Evolutionary conservation across 2,113 vertebrate genomes (phyloP), one percentile per base, ranked within the genome.

Genomic region (Guaruba guarouba): DNA sequence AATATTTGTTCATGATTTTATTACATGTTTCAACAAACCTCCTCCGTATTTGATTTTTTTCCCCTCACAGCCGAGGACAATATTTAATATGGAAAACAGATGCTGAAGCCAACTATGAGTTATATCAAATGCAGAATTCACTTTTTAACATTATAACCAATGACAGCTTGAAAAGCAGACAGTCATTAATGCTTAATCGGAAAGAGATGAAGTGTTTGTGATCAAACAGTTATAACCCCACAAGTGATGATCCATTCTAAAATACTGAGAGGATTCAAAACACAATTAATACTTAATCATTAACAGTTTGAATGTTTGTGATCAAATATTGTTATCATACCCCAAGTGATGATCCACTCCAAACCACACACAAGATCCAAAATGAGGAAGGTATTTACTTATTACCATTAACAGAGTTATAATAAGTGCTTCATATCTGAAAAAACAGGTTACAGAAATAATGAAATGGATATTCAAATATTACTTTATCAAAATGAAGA

Each of bases 1-100:
- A 96, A 83, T 88, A 96, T 75, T 92, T 80, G 25, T 75, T 91
- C 93, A 86, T 55, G 33, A 76, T 84, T 96, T 96, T 93, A 93
- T 49, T 70, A 77, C 15, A 25, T 13, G 41, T 63, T 95, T 81
- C 66, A 93, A 95, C 63, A 97, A 59, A 91, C 91, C 49, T 51
- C 41, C n/a, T 82, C 81, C 83, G n/a, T 87, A 76, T 62, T 84
- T 86, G 39, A 82, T 51, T 80, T 93, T 90, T 90, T 80, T 10
- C 33, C 20, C 46, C 59, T 84, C 39, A 46, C 17, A 91, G 70
- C 28, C 22, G 75, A 86, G 37, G 64, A 84, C 64, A 75, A 23
- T 81, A 78, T 91, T 92, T 89, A 89, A 88, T 74, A 93, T 76
- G 43, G 39, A 87, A 96, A 90, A 88, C 87, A 94, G 86, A 93